Conservation (phyloP, 2,888 invertebrate genomes). For the Junonia oenone region DNA sequence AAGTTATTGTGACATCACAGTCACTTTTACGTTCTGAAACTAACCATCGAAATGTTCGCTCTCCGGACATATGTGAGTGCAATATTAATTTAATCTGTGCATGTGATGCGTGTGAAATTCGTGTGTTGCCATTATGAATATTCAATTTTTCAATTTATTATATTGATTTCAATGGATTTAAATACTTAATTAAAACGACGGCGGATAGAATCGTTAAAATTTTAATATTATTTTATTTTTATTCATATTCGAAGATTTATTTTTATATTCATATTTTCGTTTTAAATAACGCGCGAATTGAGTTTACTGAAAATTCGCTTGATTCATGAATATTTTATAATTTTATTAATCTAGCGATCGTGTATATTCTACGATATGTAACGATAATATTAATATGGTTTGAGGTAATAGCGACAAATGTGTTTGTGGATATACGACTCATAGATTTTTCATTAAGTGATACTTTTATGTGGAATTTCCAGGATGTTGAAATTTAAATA, state of each 20-base stretch:
- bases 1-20: constrained; percentile 57
- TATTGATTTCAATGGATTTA: constrained; percentile 10
- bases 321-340: too few species aligned
- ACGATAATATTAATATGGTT: too few species aligned
- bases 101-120: constrained; percentile 10
- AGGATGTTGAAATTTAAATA: too few species aligned
- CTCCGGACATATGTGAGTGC: constrained; percentile 64
- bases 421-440: too few species aligned
- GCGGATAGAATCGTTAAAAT: neutral
- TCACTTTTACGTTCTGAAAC: constrained; percentile 43
- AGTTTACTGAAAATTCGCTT: too few species aligned
- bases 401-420: too few species aligned
- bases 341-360: too few species aligned
- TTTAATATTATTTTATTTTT: neutral
- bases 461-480: too few species aligned
- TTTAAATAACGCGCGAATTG: neutral
- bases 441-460: too few species aligned
- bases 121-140: constrained; percentile 14
- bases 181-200: neutral
- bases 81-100: constrained; percentile 12
- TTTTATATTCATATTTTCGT: neutral
- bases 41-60: constrained; percentile 57
- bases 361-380: too few species aligned
- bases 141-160: constrained; percentile 1
- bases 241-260: neutral